Percentiles rank a stretch among this genome's conserved stretches.
Evolutionary conservation across 2,888 invertebrate genomes (phyloP).

Genomic region (Machimus atricapillus): DNA sequence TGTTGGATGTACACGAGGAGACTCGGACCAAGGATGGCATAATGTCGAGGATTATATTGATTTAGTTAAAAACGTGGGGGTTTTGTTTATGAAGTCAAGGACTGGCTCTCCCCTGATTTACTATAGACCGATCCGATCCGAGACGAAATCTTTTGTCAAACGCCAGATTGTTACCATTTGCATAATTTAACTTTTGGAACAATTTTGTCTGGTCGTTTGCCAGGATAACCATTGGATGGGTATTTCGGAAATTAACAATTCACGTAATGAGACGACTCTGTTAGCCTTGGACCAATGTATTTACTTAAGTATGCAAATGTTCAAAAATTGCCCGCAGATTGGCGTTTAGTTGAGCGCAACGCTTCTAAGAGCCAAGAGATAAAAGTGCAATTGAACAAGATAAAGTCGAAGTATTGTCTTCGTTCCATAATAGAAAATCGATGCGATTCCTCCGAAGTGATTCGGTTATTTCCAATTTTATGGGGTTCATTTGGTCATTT

Average conservation of each 20-base stretch:
- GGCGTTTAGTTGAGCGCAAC: neutral
- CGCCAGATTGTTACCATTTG: neutral
- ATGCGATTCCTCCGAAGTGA: neutral
- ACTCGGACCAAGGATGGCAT: neutral
- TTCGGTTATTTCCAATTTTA: neutral
- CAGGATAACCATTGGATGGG: neutral
- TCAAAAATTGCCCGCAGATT: neutral
- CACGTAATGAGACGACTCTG: neutral
- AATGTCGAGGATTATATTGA: slow-evolving; percentile 5
- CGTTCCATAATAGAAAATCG: neutral
- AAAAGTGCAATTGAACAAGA: neutral
- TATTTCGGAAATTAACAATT: neutral
- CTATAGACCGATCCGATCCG: neutral
- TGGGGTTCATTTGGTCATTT: neutral
- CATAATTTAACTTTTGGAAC: neutral
- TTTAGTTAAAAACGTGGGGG: neutral
- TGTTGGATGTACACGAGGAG: neutral
- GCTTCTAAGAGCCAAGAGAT: neutral
- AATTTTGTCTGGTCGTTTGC: neutral
- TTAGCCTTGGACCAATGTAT: neutral
- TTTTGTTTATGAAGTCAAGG: slow-evolving; percentile 27
- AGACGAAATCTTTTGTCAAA: neutral
- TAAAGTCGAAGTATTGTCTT: neutral
- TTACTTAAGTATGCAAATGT: neutral
- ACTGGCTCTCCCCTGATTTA: neutral